Evolutionary conservation across 2,113 vertebrate species (phyloP).

Genomic region (Varanus komodoensis): DNA sequence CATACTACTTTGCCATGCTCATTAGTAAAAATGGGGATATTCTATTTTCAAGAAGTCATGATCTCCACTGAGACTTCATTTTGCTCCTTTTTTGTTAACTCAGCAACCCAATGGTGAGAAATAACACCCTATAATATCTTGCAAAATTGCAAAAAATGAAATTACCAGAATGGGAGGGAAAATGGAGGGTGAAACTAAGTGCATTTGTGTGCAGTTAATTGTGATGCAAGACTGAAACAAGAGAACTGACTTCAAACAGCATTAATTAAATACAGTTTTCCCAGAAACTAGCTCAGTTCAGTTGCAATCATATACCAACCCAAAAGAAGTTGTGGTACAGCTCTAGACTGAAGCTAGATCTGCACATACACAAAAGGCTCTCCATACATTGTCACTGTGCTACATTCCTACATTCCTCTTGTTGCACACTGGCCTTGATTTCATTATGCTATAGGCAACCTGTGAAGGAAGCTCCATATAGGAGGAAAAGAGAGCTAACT

Average conservation of each 20-base stretch:
- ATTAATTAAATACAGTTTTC: background rate
- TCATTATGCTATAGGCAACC: background rate
- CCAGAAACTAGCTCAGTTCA: background rate
- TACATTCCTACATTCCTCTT: background rate
- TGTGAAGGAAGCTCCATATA: background rate
- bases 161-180: too few relatives aligned
- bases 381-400: background rate
- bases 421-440: background rate
- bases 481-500: background rate
- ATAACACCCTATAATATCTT: background rate
- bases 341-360: background rate
- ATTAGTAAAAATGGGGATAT: background rate
- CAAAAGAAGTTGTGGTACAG: background rate
- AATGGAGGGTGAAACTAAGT: too few relatives aligned
- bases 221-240: too few relatives aligned
- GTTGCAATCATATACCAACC: background rate
- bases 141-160: background rate
- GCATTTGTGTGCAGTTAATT: too few relatives aligned
- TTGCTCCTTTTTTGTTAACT: too few relatives aligned
- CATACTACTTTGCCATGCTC: background rate
- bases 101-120: background rate
- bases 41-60: background rate
- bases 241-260: too few relatives aligned
- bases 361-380: background rate
- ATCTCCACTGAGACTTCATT: background rate